Conservation (phyloP, 2,797 vertebrate genomes). For the Tangara arthus region DNA sequence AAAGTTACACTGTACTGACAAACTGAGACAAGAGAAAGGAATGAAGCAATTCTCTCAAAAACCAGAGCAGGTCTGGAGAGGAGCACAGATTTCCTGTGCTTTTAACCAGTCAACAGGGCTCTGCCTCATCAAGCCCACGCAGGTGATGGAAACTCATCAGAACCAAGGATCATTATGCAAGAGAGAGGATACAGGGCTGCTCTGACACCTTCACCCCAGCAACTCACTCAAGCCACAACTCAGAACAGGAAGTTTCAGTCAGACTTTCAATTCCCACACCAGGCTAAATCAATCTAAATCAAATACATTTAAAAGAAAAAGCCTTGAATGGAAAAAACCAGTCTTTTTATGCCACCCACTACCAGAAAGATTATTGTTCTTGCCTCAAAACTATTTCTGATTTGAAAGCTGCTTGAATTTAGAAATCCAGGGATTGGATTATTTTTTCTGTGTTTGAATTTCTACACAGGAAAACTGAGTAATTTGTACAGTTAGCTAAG, state of each 20-base stretch:
- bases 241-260: constrained; percentile 62
- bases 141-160: constrained; percentile 36
- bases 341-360: constrained; percentile 47
- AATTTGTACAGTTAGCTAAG: not conserved
- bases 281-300: constrained; percentile 47
- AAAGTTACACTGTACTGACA: not conserved
- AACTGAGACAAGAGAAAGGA: not conserved
- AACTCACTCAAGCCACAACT: constrained; percentile 33
- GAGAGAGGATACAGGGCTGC: constrained; percentile 10
- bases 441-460: constrained; percentile 13
- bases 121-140: constrained; percentile 28
- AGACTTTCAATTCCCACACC: constrained; percentile 64
- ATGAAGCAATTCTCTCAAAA: not conserved
- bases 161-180: constrained; percentile 30
- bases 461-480: constrained; percentile 2
- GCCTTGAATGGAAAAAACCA: constrained; percentile 42
- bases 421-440: constrained; percentile 1
- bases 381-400: constrained; percentile 30
- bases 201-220: not conserved
- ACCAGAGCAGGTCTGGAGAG: not conserved
- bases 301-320: constrained; percentile 33
- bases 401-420: constrained; percentile 42
- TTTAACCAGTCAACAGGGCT: not conserved
- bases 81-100: constrained; percentile 20
- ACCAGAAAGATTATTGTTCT: constrained; percentile 43